A percentile compares a stretch with the other conserved stretches of the same genome.
These are phyloP conservation scores for Punctoribates punctum DNA, from an alignment of 2,888 invertebrate genomes.

Conservation along the genomic window DNA sequence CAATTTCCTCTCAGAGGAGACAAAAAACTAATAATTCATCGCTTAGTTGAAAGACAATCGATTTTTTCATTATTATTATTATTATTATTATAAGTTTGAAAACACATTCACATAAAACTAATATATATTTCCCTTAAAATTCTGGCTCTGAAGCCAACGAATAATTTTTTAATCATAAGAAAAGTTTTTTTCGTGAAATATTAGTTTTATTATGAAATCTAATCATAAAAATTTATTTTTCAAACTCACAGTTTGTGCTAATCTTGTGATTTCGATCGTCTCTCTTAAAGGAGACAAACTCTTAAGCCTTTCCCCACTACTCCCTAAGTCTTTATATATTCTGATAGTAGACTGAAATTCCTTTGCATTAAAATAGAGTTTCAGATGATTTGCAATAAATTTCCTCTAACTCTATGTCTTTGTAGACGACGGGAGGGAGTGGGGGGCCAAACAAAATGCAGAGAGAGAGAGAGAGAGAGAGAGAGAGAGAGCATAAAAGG, in stretches of 20 bases:
- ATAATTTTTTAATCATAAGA: not conserved
- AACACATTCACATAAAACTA: not conserved
- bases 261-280: not conserved
- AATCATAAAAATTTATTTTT: not conserved
- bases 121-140: not conserved
- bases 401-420: not conserved
- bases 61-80: not conserved
- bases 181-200: no score
- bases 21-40: not conserved
- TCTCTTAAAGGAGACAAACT: not conserved
- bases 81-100: not conserved
- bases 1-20: not conserved
- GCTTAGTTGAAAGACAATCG: not conserved
- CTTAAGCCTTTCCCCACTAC: not conserved
- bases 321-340: not conserved
- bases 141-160: not conserved
- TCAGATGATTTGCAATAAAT: conserved; percentile 1
- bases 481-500: not conserved
- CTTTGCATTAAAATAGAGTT: not conserved
- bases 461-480: not conserved
- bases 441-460: no score
- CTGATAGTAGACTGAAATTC: not conserved
- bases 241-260: no score
- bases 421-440: no score
- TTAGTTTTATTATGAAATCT: not conserved